Evolutionary conservation across 2,888 invertebrate species (phyloP), one percentile per base, ranked within the genome.

Genomic region (Ornithoptera alexandrae): DNA sequence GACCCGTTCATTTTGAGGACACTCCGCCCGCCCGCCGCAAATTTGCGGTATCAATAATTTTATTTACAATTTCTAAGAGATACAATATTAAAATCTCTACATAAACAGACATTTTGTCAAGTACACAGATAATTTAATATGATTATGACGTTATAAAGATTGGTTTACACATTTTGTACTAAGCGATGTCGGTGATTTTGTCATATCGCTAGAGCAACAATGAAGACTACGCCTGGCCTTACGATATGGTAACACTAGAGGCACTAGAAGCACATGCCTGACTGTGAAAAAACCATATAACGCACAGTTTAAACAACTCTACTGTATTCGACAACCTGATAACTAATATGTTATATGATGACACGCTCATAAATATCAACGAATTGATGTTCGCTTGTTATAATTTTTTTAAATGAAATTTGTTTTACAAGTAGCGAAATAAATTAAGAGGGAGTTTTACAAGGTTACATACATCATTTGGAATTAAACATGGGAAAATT

Each of bases 1-100:
- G 96, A 73, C 96, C 97, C 7, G 96, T 97, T 63, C 95, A 93
- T 79, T 88, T 90, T 79, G 92, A 91, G 72, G 91, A 92, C 65
- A 89, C 91, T 22, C 91, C 92, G 62, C 90, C 92, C 74, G 77
- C 83, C 73, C 83, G 87, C 76, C 84, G 90, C 77, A 92, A 92
- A 83, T 89, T 89, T 74, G 81, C 77, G 76, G 92, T 90, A 75
- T 78, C 71, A 30, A 63, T 58, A 18, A 20, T 20, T 65, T 30
- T 64, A 30, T 61, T 36, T 36, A 18, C 7, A 17, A 36, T 42
- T 39, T 39, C 39, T 7, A 10, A 10, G 42, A 10, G 24, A 57
- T 65, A 58, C n/a, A 57, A 5, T 17, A 15, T 18, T 18, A 50
- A 50, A 50, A 50, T 17, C 17, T 0, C 39, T 10, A 6, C 1